These are phyloP conservation scores for Chaetops frenatus DNA, from an alignment of 2,113 vertebrate genomes.

Conservation along the genomic window DNA sequence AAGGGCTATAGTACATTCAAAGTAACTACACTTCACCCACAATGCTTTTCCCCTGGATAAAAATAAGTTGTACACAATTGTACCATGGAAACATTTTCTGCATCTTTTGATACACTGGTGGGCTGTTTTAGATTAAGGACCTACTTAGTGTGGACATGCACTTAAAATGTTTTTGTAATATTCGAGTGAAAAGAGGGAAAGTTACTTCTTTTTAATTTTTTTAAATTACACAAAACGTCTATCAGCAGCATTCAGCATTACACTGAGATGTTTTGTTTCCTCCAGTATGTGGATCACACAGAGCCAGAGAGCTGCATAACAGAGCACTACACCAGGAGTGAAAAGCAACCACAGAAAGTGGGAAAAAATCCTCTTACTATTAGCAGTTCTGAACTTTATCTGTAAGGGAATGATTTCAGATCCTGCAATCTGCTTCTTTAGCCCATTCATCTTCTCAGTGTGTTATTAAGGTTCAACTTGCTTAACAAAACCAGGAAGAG, in stretches of 20 bases:
- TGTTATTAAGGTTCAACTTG: constrained; percentile 6
- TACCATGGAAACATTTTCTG: background rate
- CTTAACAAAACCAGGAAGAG: constrained; percentile 32
- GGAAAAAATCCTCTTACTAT: background rate
- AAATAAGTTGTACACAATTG: background rate
- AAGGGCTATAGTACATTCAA: background rate
- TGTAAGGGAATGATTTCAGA: background rate
- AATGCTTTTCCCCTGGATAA: background rate
- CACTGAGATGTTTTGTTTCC: background rate
- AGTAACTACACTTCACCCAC: background rate
- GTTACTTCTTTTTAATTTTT: background rate
- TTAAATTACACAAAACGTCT: background rate
- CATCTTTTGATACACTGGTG: background rate
- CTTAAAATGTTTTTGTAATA: background rate
- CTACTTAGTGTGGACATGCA: background rate
- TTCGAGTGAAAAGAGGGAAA: background rate
- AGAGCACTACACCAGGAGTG: background rate
- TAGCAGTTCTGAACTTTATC: background rate
- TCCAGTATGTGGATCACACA: background rate
- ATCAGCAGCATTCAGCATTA: background rate
- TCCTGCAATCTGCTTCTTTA: background rate
- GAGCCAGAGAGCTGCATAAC: background rate
- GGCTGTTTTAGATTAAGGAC: background rate
- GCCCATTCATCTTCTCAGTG: background rate
- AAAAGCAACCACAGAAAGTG: background rate